These are phyloP conservation scores for Agapostemon virescens DNA, from an alignment of 2,888 invertebrate species.

Conservation along the genomic window DNA sequence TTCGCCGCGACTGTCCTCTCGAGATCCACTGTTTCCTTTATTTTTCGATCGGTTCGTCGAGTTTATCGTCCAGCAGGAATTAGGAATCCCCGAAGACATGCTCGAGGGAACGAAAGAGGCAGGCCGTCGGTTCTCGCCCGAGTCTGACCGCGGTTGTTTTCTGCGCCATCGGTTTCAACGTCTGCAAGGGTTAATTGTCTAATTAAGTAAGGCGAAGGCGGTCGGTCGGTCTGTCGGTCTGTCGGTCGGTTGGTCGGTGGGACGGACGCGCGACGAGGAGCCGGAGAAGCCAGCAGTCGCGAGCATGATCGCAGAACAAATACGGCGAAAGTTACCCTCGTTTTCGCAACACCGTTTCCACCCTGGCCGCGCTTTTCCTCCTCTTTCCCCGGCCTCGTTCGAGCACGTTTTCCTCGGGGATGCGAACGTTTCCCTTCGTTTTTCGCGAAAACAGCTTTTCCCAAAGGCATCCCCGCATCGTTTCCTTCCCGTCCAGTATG, in stretches of 20 bases:
- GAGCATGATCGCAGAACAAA: conserved; percentile 31
- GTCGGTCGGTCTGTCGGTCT: no score
- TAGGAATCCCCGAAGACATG: conserved; percentile 14
- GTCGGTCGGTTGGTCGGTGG: conserved; percentile 27
- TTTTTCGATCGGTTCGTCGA: neutral
- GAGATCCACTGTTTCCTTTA: neutral
- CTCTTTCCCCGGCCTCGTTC: neutral
- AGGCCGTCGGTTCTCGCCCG: conserved; percentile 13
- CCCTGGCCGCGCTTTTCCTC: neutral
- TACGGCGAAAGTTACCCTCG: conserved; percentile 60
- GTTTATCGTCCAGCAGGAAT: neutral
- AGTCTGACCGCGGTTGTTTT: conserved; percentile 32
- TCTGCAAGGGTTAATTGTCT: conserved; percentile 71
- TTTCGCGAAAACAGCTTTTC: no score
- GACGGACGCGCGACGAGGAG: conserved; percentile 26
- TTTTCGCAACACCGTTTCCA: conserved; percentile 52
- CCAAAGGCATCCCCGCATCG: neutral
- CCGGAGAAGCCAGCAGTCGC: conserved; percentile 12
- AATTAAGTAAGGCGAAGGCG: conserved; percentile 70
- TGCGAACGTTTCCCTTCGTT: neutral
- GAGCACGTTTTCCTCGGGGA: neutral
- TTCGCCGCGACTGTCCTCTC: neutral
- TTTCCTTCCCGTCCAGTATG: neutral
- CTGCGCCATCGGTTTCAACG: conserved; percentile 62
- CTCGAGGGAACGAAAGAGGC: neutral